Base-by-base conservation (phyloP, 2,113 vertebrate species). In the Hemibagrus wyckioides region DNA sequence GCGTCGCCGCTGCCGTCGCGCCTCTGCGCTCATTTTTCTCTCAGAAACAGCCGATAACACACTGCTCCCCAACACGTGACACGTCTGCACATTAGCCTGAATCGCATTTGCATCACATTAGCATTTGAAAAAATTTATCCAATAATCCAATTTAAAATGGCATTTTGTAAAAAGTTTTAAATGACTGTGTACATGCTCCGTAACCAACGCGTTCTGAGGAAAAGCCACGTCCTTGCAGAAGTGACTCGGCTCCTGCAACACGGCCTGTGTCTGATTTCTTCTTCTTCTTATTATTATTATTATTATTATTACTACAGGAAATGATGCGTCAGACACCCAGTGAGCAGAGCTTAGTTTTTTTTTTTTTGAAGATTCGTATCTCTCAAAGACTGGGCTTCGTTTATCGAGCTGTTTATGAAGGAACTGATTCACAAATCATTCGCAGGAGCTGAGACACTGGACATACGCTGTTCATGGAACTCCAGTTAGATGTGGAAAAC, bases 81-180 rank as follows among this genome's bases (percentile, higher is more conserved):
- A 88, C 44, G 65, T 85, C 65, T 69, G 81, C 83, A 56, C 39
- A 63, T 61, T 81, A 59, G 15, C 67, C 54, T 82, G 57, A 85
- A 69, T 54, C n/a, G 33, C 23, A 90, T 90, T 86, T 89, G 80
- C 80, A 87, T 87, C 0, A 7, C 57, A 89, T 90, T 89, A 85
- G 85, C 88, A 85, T 89, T 61, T 77, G 79, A 80, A 87, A 86
- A 54, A 67, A 48, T 48, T 48, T 48, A 48, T 48, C 44, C 44
- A 48, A 88, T 85, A 52, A 86, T 73, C 57, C 73, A 25, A 88
- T 88, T 85, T 67, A 81, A 85, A 71, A 82, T 73, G 73, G 44
- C 54, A 81, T 86, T 90, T 81, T 1, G 23, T 50, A 41, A 81
- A 41, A 81, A 54, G 52, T 56, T 80, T 80, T 33, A 36, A 80